Conservation (phyloP, 2,113 vertebrate species). For the Melanotaenia duboulayi region DNA sequence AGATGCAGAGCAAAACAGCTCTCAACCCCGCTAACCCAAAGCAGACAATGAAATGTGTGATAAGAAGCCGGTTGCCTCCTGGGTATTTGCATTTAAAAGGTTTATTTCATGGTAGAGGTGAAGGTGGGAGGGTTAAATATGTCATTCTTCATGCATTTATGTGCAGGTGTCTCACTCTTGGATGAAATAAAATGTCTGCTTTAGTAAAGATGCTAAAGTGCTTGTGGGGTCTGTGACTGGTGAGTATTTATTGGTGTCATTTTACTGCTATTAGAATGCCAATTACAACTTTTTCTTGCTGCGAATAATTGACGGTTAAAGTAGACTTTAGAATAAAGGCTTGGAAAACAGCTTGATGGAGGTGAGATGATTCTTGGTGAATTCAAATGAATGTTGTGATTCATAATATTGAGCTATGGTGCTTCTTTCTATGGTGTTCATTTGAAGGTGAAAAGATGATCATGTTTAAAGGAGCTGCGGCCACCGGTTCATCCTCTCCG, state of each 20-base stretch:
- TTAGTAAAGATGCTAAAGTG: conserved; percentile 56
- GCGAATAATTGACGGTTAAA: conserved; percentile 56
- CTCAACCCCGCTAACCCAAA: conserved; percentile 28
- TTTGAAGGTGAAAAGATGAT: conserved; percentile 34
- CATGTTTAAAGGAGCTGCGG: background rate
- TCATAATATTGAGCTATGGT: conserved; percentile 13
- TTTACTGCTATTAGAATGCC: conserved; percentile 62
- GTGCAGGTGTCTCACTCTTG: conserved; percentile 53
- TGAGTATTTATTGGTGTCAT: conserved; percentile 55
- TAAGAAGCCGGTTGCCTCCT: conserved; percentile 60
- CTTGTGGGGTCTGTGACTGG: conserved; percentile 37
- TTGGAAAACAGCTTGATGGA: conserved; percentile 33
- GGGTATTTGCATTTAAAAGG: conserved; percentile 78
- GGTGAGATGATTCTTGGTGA: conserved; percentile 37
- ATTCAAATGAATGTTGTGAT: conserved; percentile 40
- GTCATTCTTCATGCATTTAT: conserved; percentile 49
- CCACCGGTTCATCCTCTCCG: background rate
- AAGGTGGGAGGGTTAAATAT: conserved; percentile 49
- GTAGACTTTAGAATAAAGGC: conserved; percentile 40
- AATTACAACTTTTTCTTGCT: conserved; percentile 47
- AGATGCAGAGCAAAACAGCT: conserved; percentile 58
- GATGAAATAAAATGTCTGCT: conserved; percentile 58
- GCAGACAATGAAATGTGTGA: conserved; percentile 65
- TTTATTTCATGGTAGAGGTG: conserved; percentile 44
- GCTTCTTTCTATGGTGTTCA: background rate